phyloP scores from a whole-genome alignment of 2,113 vertebrate species.

The Proterorhinus semilunaris region DNA sequence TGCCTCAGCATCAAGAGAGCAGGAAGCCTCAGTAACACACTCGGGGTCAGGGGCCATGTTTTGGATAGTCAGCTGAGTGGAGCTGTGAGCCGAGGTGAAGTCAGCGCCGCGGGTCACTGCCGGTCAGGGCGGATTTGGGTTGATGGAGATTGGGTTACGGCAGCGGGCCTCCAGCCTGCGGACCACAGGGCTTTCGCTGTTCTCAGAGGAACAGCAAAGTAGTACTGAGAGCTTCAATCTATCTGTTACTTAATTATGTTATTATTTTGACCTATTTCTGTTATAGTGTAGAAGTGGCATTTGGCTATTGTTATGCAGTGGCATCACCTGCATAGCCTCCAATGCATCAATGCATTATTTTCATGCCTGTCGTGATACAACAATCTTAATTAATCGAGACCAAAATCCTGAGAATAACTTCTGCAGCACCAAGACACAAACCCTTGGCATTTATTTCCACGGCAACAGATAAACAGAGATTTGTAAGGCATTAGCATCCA shows the following conservation, averaged over 20 bases:
- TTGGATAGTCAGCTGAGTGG: conserved; percentile 54
- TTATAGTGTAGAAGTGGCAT: too few relatives aligned
- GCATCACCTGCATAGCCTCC: too few relatives aligned
- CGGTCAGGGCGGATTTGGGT: conserved; percentile 39
- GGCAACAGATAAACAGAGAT: neutral
- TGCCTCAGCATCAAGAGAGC: conserved; percentile 40
- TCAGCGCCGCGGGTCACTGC: conserved; percentile 44
- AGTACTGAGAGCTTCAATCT: neutral
- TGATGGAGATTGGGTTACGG: conserved; percentile 54
- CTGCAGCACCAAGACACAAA: neutral
- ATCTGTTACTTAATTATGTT: neutral
- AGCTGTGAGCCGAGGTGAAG: conserved; percentile 39
- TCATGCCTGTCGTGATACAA: too few relatives aligned
- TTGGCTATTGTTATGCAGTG: too few relatives aligned
- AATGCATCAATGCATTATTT: too few relatives aligned
- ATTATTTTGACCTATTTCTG: neutral
- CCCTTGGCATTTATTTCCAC: conserved; percentile 1
- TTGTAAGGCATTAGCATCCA: neutral
- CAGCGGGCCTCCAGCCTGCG: conserved; percentile 41
- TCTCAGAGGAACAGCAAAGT: conserved; percentile 49
- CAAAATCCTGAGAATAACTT: neutral
- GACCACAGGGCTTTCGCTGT: conserved; percentile 64
- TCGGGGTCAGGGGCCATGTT: conserved; percentile 48
- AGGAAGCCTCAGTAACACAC: conserved; percentile 58
- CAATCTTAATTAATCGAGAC: neutral